A percentile compares a stretch with the other conserved stretches of the same genome.
These are phyloP conservation scores for Bombus ignitus DNA, from an alignment of 1,140 invertebrate species.

Conservation along the genomic window DNA sequence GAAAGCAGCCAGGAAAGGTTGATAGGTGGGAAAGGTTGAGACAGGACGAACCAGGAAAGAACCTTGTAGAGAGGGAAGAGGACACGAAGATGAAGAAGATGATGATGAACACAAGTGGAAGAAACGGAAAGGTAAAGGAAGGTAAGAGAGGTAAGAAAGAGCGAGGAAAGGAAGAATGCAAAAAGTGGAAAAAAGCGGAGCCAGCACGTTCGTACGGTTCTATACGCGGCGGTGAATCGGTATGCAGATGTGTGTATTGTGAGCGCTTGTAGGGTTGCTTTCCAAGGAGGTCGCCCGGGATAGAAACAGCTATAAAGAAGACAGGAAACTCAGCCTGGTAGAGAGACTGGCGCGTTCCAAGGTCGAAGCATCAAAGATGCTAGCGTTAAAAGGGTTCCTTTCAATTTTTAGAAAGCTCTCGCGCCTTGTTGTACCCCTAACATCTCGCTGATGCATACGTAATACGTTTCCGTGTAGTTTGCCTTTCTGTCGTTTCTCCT, in stretches of 20 bases:
- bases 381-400: conserved; percentile 35
- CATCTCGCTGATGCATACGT: conserved; percentile 36
- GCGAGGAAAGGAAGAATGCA: conserved; percentile 31
- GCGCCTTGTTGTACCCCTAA: conserved; percentile 31
- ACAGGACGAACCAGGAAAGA: conserved; percentile 7
- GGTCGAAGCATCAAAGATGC: conserved; percentile 44
- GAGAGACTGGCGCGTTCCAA: conserved; percentile 12
- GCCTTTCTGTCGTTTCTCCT: conserved; percentile 4
- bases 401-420: conserved; percentile 42
- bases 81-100: neutral
- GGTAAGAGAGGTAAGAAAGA: neutral
- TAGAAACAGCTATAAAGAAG: conserved; percentile 17
- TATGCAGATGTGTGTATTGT: conserved; percentile 26
- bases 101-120: neutral
- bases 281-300: conserved; percentile 8
- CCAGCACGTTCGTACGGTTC: neutral
- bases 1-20: neutral
- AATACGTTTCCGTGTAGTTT: conserved; percentile 32
- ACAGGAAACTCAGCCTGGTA: neutral
- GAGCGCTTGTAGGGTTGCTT: conserved; percentile 27
- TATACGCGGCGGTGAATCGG: conserved; percentile 22
- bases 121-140: neutral
- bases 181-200: conserved; percentile 25
- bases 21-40: neutral
- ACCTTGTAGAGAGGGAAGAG: neutral